These are phyloP conservation scores for Heteropelma amictum DNA, from an alignment of 2,888 invertebrate genomes.

Conservation along the genomic window DNA sequence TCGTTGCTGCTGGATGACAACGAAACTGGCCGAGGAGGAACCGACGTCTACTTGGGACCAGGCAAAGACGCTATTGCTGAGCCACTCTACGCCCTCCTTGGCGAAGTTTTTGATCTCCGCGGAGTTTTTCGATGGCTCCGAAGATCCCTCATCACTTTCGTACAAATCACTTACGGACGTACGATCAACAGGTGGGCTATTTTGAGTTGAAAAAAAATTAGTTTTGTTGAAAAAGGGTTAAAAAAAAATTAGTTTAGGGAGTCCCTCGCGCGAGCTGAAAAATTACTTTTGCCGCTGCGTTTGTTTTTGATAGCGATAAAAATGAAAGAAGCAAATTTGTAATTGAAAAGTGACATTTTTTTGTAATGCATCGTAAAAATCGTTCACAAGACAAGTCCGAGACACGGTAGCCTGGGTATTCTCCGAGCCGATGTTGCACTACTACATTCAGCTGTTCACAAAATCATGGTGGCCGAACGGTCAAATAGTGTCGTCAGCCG, in stretches of 20 bases:
- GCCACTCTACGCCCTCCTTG: conserved; percentile 91
- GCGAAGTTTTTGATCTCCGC: conserved; percentile 93
- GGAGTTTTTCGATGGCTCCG: conserved; percentile 93
- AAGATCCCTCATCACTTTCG: conserved; percentile 92
- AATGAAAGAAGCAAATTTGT: too few relatives aligned
- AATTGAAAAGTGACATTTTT: too few relatives aligned
- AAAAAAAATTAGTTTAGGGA: neutral
- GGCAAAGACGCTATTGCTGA: conserved; percentile 93
- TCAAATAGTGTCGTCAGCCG: conserved; percentile 81
- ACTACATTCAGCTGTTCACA: conserved; percentile 89
- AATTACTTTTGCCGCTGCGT: too few relatives aligned
- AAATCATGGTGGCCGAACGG: conserved; percentile 96
- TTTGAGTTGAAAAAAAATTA: too few relatives aligned
- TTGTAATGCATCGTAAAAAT: too few relatives aligned
- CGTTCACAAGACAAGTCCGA: conserved; percentile 85
- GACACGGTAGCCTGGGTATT: conserved; percentile 92
- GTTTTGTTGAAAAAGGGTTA: too few relatives aligned
- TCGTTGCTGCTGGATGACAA: conserved; percentile 86
- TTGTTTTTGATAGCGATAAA: too few relatives aligned
- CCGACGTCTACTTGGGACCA: conserved; percentile 70
- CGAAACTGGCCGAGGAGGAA: conserved; percentile 76
- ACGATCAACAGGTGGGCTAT: conserved; percentile 92
- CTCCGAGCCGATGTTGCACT: conserved; percentile 94
- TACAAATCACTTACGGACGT: conserved; percentile 94
- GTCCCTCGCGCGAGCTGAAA: too few relatives aligned